These are phyloP conservation scores for Sisyra nigra DNA, from an alignment of 2,888 invertebrate genomes.

Conservation along the genomic window DNA sequence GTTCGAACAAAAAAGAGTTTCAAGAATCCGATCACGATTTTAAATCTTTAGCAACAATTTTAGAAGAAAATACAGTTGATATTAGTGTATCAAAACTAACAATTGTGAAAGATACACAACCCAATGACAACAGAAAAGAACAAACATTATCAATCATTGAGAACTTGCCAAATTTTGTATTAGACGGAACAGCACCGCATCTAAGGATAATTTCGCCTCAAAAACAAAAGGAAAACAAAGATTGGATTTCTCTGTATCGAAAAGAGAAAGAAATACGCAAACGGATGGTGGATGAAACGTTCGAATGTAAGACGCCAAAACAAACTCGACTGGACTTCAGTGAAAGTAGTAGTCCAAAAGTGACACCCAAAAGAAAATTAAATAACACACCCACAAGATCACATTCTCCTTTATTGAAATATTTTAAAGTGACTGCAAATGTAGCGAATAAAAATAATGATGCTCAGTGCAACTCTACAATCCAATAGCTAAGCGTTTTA, in stretches of 20 bases:
- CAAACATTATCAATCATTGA: constrained; percentile 39
- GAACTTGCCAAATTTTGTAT: constrained; percentile 60
- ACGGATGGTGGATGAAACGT: constrained; percentile 18
- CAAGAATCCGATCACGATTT: constrained; percentile 7
- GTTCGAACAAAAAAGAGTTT: constrained; percentile 12
- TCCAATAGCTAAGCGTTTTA: neutral
- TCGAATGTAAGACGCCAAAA: constrained; percentile 12
- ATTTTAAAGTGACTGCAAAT: constrained; percentile 19
- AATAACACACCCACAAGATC: constrained; percentile 2
- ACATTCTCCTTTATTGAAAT: constrained; percentile 18
- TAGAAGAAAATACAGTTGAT: constrained; percentile 15
- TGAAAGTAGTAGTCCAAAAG: neutral
- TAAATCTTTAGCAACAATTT: constrained; percentile 18
- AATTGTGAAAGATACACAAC: neutral
- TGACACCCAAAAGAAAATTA: constrained; percentile 13
- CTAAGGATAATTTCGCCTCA: constrained; percentile 51
- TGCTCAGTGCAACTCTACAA: neutral
- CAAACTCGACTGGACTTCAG: constrained; percentile 11
- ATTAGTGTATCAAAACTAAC: constrained; percentile 1
- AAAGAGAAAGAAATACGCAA: constrained; percentile 30
- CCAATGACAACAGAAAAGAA: constrained; percentile 10
- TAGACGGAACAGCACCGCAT: constrained; percentile 64
- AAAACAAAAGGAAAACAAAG: constrained; percentile 43
- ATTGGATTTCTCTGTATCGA: constrained; percentile 55
- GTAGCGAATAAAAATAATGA: neutral